Evolutionary conservation across 2,113 vertebrate genomes (phyloP).

Genomic region (Vidua chalybeata): DNA sequence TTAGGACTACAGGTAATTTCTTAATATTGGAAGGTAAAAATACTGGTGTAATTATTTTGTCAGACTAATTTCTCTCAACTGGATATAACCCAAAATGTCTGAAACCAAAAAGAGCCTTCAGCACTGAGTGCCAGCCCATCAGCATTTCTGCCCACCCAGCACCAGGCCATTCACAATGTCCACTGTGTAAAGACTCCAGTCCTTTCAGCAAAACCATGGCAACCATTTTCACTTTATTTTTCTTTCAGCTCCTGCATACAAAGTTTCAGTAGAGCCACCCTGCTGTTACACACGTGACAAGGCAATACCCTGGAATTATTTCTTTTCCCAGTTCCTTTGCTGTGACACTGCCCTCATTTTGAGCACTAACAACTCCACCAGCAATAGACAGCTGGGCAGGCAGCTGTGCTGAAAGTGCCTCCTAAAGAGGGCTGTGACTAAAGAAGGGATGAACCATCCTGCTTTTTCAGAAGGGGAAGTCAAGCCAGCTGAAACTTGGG

Average conservation of each 20-base stretch:
- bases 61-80: not conserved
- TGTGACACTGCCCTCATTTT: not conserved
- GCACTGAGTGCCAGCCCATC: rapidly evolving
- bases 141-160: not conserved
- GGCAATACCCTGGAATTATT: not conserved
- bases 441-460: not conserved
- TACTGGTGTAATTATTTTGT: not conserved
- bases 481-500: not conserved
- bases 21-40: not conserved
- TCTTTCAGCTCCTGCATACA: not conserved
- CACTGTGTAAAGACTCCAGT: rapidly evolving
- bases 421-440: not conserved
- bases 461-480: not conserved
- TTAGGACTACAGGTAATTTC: not conserved
- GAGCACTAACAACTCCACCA: not conserved
- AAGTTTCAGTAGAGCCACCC: not conserved
- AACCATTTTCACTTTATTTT: not conserved
- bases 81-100: not conserved
- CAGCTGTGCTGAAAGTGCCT: not conserved
- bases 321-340: not conserved
- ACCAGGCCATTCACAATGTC: rapidly evolving
- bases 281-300: not conserved
- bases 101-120: not conserved
- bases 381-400: rapidly evolving
- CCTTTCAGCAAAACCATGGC: not conserved